These are phyloP conservation scores for Megastigmus dorsalis DNA, from an alignment of 2,888 invertebrate species.

Conservation along the genomic window DNA sequence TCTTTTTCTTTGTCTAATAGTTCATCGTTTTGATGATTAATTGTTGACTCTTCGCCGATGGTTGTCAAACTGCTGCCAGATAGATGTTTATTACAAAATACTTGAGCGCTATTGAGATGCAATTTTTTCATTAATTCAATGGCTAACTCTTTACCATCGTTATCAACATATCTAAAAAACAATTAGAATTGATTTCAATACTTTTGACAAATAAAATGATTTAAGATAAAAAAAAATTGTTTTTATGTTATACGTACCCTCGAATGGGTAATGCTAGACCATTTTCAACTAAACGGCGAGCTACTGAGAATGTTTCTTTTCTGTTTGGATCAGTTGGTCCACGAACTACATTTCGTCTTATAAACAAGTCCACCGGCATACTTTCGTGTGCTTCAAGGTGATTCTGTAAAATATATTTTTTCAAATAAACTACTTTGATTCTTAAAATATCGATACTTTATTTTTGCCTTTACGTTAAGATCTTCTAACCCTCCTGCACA, in stretches of 20 bases:
- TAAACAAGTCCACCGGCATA: constrained; percentile 80
- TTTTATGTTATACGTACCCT: constrained; percentile 63
- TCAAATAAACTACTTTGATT: no score
- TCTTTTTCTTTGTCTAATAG: background rate
- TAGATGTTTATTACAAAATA: background rate
- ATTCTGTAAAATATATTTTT: constrained; percentile 52
- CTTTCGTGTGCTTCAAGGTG: constrained; percentile 60
- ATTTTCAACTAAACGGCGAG: constrained; percentile 79
- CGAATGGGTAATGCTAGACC: constrained; percentile 79
- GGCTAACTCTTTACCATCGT: constrained; percentile 61
- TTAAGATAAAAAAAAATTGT: constrained; percentile 1
- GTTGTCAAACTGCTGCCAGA: background rate
- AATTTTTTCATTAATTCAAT: constrained; percentile 65
- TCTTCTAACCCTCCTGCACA: no score
- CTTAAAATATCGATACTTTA: no score
- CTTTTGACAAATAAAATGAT: constrained; percentile 10
- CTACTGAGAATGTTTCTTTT: constrained; percentile 81
- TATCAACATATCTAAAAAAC: constrained; percentile 55
- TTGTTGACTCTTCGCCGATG: background rate
- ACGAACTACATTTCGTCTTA: constrained; percentile 77
- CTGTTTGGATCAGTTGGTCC: constrained; percentile 81
- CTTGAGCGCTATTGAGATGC: background rate
- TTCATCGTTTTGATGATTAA: background rate
- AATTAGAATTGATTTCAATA: background rate
- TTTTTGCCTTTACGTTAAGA: no score